Evolutionary conservation across 30 jellyfish, hydroid and myxozoan species (phyloP).

Genomic region (Turritopsis dohrnii): DNA sequence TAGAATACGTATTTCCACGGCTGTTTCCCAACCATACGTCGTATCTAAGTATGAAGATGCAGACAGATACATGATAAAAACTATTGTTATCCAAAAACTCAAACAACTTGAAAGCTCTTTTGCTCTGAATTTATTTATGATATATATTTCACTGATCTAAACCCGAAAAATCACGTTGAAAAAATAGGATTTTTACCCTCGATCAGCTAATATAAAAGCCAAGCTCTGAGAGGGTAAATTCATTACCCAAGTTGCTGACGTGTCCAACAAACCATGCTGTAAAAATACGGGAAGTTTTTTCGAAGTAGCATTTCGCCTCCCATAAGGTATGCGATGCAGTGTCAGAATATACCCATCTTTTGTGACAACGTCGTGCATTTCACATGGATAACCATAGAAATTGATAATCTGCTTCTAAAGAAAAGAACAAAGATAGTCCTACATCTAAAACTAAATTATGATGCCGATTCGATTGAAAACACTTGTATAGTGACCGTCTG

Average conservation of each 20-base stretch:
- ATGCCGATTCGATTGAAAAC: background rate
- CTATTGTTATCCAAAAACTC: background rate
- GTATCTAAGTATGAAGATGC: constrained; percentile 21
- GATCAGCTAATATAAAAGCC: constrained; percentile 84
- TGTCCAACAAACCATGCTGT: constrained; percentile 83
- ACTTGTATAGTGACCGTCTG: background rate
- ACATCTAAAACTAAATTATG: background rate
- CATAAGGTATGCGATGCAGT: constrained; percentile 80
- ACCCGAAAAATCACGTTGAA: no score
- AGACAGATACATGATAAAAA: background rate
- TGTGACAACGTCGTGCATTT: constrained; percentile 59
- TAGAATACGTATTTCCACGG: constrained; percentile 59
- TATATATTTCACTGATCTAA: no score
- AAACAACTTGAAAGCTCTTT: no score
- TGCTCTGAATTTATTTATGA: no score
- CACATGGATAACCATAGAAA: constrained; percentile 75
- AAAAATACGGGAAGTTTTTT: constrained; percentile 62
- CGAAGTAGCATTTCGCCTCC: constrained; percentile 16
- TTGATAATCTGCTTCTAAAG: constrained; percentile 60
- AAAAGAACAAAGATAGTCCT: background rate
- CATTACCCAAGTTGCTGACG: constrained; percentile 78
- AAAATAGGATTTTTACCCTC: constrained; percentile 44
- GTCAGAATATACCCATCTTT: constrained; percentile 81
- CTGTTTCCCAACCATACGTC: constrained; percentile 73
- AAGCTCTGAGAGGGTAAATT: constrained; percentile 76